Percentiles rank a stretch among this genome's conserved stretches.
Conservation (phyloP, 2,888 invertebrate genomes). For the Orthosia gothica region DNA sequence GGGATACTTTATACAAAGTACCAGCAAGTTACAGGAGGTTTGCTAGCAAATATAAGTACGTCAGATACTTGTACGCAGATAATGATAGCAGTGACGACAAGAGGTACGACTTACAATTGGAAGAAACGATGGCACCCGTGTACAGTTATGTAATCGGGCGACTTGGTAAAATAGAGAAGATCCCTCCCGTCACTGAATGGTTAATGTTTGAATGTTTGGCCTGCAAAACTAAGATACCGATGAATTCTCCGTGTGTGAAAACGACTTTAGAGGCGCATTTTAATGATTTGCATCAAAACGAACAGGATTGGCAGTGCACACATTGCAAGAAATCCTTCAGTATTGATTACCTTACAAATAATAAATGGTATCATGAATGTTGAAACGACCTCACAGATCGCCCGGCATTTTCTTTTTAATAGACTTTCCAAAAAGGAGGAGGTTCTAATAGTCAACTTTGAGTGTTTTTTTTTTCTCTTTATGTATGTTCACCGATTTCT, state of each 20-base stretch:
- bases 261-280: constrained; percentile 72
- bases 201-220: constrained; percentile 74
- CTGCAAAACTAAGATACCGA: constrained; percentile 70
- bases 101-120: constrained; percentile 77
- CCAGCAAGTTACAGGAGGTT: constrained; percentile 63
- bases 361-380: constrained; percentile 76
- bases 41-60: constrained; percentile 74
- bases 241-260: constrained; percentile 32
- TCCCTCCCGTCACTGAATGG: constrained; percentile 54
- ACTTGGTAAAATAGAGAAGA: background rate
- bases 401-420: too few relatives aligned
- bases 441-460: too few relatives aligned
- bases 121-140: constrained; percentile 75
- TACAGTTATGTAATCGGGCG: constrained; percentile 64
- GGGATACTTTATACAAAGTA: background rate
- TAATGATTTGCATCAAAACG: constrained; percentile 70
- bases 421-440: too few relatives aligned
- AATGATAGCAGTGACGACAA: constrained; percentile 32
- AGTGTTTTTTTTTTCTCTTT: too few relatives aligned
- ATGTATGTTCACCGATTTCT: too few relatives aligned
- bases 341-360: constrained; percentile 65
- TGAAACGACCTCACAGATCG: constrained; percentile 11
- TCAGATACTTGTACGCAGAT: constrained; percentile 75
- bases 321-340: constrained; percentile 71
- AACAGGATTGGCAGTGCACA: constrained; percentile 77